Base-by-base conservation (phyloP, 2,113 vertebrate species). In the Sinocyclocheilus anshuiensis region DNA sequence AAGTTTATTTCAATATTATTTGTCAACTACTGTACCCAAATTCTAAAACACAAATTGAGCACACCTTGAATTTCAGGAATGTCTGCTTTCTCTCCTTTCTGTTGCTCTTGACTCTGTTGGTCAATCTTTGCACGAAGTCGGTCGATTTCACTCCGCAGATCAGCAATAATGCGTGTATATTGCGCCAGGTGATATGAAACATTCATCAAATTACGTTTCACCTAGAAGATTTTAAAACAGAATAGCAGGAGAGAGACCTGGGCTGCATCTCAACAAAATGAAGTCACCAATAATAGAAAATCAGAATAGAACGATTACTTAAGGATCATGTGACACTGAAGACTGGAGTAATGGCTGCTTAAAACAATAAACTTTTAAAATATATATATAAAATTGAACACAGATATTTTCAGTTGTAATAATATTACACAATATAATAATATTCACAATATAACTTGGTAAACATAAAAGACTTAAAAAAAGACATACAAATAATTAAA, bases 171-270 rank as follows among this genome's bases (percentile, higher is more conserved):
- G 92, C 92, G 94, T 57, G 96, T 97, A 92, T 97, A 97, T 90
- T 97, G 97, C 63, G 96, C 96, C 0, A 97, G 96, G 95, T 97
- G 97, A 91, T 97, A 97, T 1, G 97, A 95, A 89, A 97, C 96
- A 1, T 93, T 96, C 48, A 97, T 93, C 90, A 97, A 91, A 87
- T 98, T 97, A 91, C 94, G 95, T 91, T 96, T 98, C 59, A 97
- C 97, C 97, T 98, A 85, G 2, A 75, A 69, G 36, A 42, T 6
- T 61, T 65, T 45, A 36, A 82, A 81, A 81, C 45, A 50, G n/a
- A 50, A 24, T 76, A 50, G 45, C 22, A 26, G 16, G 39, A 42
- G 18, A 78, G 39, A 36, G 2, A 48, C 13, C 74, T 50, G 4
- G 33, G 1, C 20, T 61, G 10, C 36, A 61, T 59, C 53, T n/a